Evolutionary conservation across 2,797 vertebrate genomes (phyloP), one percentile per base, ranked within the genome.

Genomic region (Rhynchotus rufescens): DNA sequence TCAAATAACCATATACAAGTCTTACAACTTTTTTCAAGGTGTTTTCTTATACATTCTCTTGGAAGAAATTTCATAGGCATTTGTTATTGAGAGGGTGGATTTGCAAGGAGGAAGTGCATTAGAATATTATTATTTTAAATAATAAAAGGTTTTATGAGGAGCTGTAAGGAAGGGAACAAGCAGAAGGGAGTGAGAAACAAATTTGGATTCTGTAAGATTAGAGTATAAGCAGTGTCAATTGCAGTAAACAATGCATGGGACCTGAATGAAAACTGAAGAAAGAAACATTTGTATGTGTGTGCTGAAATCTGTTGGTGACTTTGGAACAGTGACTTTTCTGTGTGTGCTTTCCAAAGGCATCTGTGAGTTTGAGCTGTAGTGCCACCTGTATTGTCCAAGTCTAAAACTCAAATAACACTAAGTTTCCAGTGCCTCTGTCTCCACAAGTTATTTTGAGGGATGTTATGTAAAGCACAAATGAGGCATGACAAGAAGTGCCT

Each of bases 1-100:
- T 89, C 93, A 94, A 96, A 93, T 91, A 94, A 83, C 69, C 65
- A 52, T 62, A 51, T 84, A 92, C 65, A 95, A 81, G 44, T 66
- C 78, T 73, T 84, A 86, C 67, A 86, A 93, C 51, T 92, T 93
- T 89, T 93, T 93, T 88, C 82, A 68, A 88, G 85, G 54, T 54
- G 23, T 78, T 94, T 89, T 88, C 49, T 89, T 81, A 88, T n/a
- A 67, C 34, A 74, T 74, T 65, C 15, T 92, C 38, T 45, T 84
- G 45, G 49, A 86, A 82, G 59, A 88, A 80, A 84, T 84, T 74
- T 90, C 69, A 87, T 57, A 81, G 51, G 67, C 11, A 23, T 51
- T 91, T 85, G 62, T 67, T 86, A n/a, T n/a, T 36, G 9, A 4
- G 13, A 5, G 15, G 28, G 5, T 3, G 3, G 5, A 65, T 40